These are phyloP conservation scores for Eulithis testata DNA, from an alignment of 2,888 invertebrate genomes.

Conservation along the genomic window DNA sequence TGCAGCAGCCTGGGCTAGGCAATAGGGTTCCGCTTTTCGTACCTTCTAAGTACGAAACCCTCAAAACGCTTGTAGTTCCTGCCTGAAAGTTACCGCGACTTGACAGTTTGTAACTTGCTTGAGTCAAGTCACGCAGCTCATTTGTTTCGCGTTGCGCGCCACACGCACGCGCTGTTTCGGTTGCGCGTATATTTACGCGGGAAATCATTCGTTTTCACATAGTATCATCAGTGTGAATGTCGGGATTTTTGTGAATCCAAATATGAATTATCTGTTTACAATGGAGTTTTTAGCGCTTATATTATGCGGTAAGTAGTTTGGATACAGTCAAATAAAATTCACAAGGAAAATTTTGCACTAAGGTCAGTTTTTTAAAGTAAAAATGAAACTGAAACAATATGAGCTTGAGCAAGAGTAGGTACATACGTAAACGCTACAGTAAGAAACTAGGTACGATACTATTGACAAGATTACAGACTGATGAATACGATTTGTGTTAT, in stretches of 20 bases:
- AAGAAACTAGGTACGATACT: no score
- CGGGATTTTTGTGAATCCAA: constrained; percentile 35
- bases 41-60: no score
- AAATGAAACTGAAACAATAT: no score
- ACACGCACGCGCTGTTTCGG: constrained; percentile 68
- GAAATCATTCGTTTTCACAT: constrained; percentile 56
- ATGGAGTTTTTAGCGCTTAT: constrained; percentile 69
- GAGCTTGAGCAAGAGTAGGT: no score
- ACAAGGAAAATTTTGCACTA: neutral
- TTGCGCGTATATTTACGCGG: constrained; percentile 50
- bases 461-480: no score
- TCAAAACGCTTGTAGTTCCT: no score
- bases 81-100: constrained; percentile 16
- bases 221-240: constrained; percentile 44
- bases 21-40: no score
- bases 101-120: constrained; percentile 14
- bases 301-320: constrained; percentile 68
- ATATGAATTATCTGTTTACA: constrained; percentile 48
- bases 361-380: neutral
- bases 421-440: no score
- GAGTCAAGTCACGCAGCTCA: constrained; percentile 49
- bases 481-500: no score
- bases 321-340: neutral
- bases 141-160: constrained; percentile 71
- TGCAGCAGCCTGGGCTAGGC: no score